A percentile compares a stretch with the other conserved stretches of the same genome.
Conservation (phyloP, 2,888 invertebrate genomes). For the Panopea generosa region DNA sequence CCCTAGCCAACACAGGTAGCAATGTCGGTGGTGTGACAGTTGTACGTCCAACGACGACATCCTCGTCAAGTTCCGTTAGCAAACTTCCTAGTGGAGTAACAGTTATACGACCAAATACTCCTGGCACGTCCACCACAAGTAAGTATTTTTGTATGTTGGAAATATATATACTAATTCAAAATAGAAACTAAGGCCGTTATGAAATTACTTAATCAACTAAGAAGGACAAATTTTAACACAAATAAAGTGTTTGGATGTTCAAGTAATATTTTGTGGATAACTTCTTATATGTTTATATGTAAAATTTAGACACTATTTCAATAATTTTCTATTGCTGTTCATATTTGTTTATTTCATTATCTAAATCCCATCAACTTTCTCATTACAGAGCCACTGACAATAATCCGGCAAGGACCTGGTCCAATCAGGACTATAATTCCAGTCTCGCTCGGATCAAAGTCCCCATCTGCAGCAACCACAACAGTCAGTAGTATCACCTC, state of each 20-base stretch:
- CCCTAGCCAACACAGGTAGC: conserved; percentile 59
- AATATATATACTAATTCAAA: too few relatives aligned
- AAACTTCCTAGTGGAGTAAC: conserved; percentile 44
- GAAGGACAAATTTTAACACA: too few relatives aligned
- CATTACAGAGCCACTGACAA: conserved; percentile 58
- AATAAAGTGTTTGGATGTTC: too few relatives aligned
- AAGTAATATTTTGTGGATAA: too few relatives aligned
- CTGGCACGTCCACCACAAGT: conserved; percentile 38
- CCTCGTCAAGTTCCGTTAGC: conserved; percentile 46
- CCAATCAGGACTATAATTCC: conserved; percentile 52
- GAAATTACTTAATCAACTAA: too few relatives aligned
- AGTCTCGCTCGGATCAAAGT: conserved; percentile 41
- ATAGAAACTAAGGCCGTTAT: too few relatives aligned
- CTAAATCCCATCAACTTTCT: too few relatives aligned
- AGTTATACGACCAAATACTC: conserved; percentile 48
- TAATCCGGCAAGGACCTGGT: conserved; percentile 59
- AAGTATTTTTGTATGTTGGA: conserved; percentile 21
- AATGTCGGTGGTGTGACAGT: conserved; percentile 35
- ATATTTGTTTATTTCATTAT: too few relatives aligned
- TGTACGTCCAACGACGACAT: conserved; percentile 53
- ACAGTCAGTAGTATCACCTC: conserved; percentile 23
- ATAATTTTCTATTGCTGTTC: too few relatives aligned
- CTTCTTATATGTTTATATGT: too few relatives aligned
- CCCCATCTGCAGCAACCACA: conserved; percentile 12
- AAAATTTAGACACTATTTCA: too few relatives aligned